These are phyloP conservation scores for Caracal caracal DNA, from an alignment of 2,113 vertebrate species.

Conservation along the genomic window DNA sequence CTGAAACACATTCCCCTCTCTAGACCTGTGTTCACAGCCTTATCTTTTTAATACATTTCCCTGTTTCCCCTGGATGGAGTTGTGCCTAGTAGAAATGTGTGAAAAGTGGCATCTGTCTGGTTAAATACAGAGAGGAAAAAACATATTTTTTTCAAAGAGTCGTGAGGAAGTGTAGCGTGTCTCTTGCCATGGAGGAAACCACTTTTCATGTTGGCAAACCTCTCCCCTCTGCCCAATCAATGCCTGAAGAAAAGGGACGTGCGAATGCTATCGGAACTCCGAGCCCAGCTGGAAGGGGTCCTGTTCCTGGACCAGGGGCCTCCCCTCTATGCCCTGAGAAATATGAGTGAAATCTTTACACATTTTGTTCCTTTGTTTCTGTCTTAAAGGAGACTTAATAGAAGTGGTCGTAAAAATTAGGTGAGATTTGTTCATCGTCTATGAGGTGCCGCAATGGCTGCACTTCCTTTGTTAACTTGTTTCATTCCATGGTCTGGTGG, in stretches of 20 bases:
- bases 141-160: slow-evolving; percentile 84
- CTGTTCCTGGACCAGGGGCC: background rate
- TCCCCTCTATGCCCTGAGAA: background rate
- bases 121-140: slow-evolving; percentile 84
- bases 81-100: slow-evolving; percentile 79
- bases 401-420: background rate
- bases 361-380: background rate
- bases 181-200: slow-evolving; percentile 84
- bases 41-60: slow-evolving; percentile 89
- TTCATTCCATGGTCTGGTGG: background rate
- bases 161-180: slow-evolving; percentile 82
- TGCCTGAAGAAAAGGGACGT: slow-evolving; percentile 73
- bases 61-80: slow-evolving; percentile 87
- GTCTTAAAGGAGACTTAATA: background rate
- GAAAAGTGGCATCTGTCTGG: slow-evolving; percentile 83
- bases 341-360: background rate
- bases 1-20: slow-evolving; percentile 88
- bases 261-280: background rate
- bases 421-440: background rate
- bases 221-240: slow-evolving; percentile 81
- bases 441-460: rapidly evolving
- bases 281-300: slow-evolving; percentile 19
- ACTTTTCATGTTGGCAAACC: slow-evolving; percentile 84
- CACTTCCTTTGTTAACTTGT: background rate
- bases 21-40: slow-evolving; percentile 85